Evolutionary conservation across 2,113 vertebrate species (phyloP).

Genomic region (Leucoraja erinaceus): DNA sequence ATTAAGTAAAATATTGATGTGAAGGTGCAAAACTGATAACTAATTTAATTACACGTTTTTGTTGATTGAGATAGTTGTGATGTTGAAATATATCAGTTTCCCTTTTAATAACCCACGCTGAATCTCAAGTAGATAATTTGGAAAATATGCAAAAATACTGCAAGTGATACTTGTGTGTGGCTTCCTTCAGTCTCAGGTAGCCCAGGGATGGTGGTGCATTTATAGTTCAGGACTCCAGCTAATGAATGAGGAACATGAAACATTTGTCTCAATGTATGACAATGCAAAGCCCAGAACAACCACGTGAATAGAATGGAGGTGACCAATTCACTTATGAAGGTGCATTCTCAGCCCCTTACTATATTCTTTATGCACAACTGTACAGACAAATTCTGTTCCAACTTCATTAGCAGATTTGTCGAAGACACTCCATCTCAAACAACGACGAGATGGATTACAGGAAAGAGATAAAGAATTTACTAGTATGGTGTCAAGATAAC

Average conservation of each 20-base stretch:
- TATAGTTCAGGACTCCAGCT: not conserved
- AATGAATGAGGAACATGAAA: not conserved
- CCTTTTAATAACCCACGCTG: not conserved
- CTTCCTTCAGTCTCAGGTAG: not conserved
- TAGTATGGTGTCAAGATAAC: too few species aligned
- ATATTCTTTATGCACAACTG: too few species aligned
- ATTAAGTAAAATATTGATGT: conserved; percentile 16
- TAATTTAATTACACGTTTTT: not conserved
- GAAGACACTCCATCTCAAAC: too few species aligned
- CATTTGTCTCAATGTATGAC: not conserved
- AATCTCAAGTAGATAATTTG: not conserved
- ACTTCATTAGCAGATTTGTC: too few species aligned
- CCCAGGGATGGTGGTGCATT: not conserved
- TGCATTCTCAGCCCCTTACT: not conserved
- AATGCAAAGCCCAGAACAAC: not conserved
- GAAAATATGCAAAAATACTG: not conserved
- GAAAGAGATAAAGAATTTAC: too few species aligned
- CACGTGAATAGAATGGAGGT: not conserved
- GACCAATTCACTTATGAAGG: too few species aligned
- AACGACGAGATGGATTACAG: too few species aligned
- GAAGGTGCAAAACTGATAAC: not conserved
- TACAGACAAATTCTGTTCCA: too few species aligned
- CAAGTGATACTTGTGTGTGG: not conserved
- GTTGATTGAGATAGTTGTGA: not conserved
- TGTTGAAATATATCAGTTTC: not conserved